These are phyloP conservation scores for Chrysolina oricalcia DNA, from an alignment of 2,888 invertebrate species.

Conservation along the genomic window DNA sequence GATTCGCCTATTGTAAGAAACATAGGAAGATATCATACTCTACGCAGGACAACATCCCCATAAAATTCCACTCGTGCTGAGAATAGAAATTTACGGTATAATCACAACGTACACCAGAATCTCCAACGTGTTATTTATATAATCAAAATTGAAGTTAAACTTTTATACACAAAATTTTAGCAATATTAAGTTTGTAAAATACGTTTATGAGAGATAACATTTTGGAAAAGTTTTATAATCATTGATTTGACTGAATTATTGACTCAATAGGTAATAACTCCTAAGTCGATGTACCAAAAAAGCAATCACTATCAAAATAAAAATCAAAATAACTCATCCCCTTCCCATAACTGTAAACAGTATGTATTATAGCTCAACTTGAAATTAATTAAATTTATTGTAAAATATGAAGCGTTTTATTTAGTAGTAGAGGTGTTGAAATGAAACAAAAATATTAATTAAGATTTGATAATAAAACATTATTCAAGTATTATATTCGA, in stretches of 20 bases:
- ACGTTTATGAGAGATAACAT: slow-evolving; percentile 57
- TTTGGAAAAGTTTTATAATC: slow-evolving; percentile 61
- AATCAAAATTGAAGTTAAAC: slow-evolving; percentile 61
- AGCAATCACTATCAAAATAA: slow-evolving; percentile 65
- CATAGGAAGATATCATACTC: too few species aligned
- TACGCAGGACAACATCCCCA: too few species aligned
- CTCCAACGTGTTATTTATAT: slow-evolving; percentile 55
- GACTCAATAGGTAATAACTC: slow-evolving; percentile 46
- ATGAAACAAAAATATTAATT: too few species aligned
- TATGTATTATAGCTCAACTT: slow-evolving; percentile 65
- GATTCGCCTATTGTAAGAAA: too few species aligned
- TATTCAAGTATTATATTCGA: too few species aligned
- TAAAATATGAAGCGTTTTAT: slow-evolving; percentile 26
- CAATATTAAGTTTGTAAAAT: slow-evolving; percentile 62
- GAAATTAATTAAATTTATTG: slow-evolving; percentile 47
- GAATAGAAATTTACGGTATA: slow-evolving; percentile 4
- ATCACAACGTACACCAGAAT: slow-evolving; percentile 22
- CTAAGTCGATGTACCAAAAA: slow-evolving; percentile 64
- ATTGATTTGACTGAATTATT: slow-evolving; percentile 53
- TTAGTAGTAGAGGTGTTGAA: too few species aligned
- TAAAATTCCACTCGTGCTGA: too few species aligned
- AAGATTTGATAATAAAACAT: too few species aligned
- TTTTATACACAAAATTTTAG: slow-evolving; percentile 66
- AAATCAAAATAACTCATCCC: slow-evolving; percentile 61
- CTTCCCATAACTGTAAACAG: slow-evolving; percentile 62